Evolutionary conservation across 2,797 vertebrate genomes (phyloP).

Genomic region (Cossypha niveicapilla): DNA sequence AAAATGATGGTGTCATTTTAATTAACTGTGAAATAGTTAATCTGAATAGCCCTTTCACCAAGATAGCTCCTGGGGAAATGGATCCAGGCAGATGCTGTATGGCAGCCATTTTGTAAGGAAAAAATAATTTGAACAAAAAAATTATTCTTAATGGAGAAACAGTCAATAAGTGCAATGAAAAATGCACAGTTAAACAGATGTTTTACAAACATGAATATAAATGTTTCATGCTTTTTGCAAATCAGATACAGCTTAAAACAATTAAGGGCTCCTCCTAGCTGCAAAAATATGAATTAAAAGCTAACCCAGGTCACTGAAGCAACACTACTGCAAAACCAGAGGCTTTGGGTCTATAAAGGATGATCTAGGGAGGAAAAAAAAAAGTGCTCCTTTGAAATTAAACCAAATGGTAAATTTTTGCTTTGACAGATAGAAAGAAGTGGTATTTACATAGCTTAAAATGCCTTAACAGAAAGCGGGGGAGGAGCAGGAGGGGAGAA

Average conservation of each 20-base stretch:
- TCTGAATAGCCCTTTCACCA: neutral
- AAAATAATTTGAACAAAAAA: neutral
- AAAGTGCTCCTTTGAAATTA: neutral
- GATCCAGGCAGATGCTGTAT: neutral
- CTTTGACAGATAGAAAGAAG: neutral
- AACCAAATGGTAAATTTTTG: neutral
- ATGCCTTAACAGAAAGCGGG: neutral
- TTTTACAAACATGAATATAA: neutral
- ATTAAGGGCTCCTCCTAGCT: neutral
- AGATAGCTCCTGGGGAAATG: neutral
- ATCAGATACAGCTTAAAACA: neutral
- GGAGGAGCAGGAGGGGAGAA: fast-evolving
- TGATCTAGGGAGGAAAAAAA: neutral
- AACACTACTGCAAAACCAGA: neutral
- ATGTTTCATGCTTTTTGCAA: neutral
- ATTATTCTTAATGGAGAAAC: neutral
- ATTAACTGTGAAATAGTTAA: neutral
- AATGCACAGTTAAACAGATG: neutral
- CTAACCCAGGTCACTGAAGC: neutral
- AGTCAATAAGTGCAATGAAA: neutral
- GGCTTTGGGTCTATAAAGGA: fast-evolving
- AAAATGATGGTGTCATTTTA: neutral
- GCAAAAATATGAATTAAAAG: neutral
- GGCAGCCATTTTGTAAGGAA: neutral
- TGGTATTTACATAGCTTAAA: neutral